A percentile compares a stretch with the other conserved stretches of the same genome.
phyloP scores from a whole-genome alignment of 1,140 invertebrate genomes.

The Ptiloglossa arizonensis region DNA sequence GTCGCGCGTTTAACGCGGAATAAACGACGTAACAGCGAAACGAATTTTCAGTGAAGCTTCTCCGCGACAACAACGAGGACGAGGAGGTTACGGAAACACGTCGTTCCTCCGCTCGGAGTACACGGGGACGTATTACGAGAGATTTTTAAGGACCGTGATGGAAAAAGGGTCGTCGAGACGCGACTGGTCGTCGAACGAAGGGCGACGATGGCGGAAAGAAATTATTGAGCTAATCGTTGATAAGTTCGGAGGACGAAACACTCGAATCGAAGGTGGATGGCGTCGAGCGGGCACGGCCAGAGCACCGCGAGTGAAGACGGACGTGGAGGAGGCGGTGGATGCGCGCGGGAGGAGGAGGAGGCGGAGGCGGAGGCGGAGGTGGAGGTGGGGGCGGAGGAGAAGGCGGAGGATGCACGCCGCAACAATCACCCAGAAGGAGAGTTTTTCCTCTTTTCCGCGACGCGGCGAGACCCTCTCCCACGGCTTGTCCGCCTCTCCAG shows the following conservation, averaged over 20 bases:
- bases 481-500: conserved; percentile 75
- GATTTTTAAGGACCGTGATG: conserved; percentile 56
- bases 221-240: conserved; percentile 79
- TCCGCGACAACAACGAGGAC: too few relatives aligned
- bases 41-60: background rate
- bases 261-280: conserved; percentile 60
- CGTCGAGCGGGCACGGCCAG: background rate
- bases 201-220: conserved; percentile 61
- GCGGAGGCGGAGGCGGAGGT: too few relatives aligned
- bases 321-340: conserved; percentile 12
- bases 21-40: background rate
- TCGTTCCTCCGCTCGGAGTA: too few relatives aligned
- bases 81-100: too few relatives aligned
- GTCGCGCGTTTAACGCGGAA: too few relatives aligned
- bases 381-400: too few relatives aligned
- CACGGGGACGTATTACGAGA: too few relatives aligned
- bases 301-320: conserved; percentile 30
- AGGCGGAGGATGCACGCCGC: conserved; percentile 25
- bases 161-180: conserved; percentile 36
- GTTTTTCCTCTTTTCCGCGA: conserved; percentile 69
- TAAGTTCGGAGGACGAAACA: conserved; percentile 75
- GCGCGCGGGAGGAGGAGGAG: conserved; percentile 20
- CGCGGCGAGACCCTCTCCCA: conserved; percentile 53
- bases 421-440: conserved; percentile 65
- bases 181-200: conserved; percentile 70